These are phyloP conservation scores for Drosophila mojavensis DNA, from an alignment of 1,140 invertebrate species.

Conservation along the genomic window DNA sequence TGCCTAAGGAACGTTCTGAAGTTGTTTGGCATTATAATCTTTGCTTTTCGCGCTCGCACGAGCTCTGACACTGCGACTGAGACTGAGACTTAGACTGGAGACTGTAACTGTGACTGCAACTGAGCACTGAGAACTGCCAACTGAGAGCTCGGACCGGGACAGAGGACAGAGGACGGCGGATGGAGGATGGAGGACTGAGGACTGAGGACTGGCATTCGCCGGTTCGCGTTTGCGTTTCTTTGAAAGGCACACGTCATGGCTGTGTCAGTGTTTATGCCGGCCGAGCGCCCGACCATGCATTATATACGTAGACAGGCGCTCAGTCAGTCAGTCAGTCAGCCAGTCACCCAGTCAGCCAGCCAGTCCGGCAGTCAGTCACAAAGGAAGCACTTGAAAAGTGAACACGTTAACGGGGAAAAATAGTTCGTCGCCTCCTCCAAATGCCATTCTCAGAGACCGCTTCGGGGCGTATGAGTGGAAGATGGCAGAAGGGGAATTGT, in stretches of 20 bases:
- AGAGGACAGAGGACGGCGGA: constrained; percentile 1
- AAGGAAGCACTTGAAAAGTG: constrained; percentile 76
- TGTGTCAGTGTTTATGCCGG: constrained; percentile 75
- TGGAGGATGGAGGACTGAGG: constrained; percentile 12
- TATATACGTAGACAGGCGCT: constrained; percentile 67
- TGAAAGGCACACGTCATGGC: constrained; percentile 78
- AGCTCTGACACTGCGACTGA: constrained; percentile 33
- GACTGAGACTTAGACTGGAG: constrained; percentile 23
- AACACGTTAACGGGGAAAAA: constrained; percentile 76
- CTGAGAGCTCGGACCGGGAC: constrained; percentile 9
- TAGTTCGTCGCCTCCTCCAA: constrained; percentile 74
- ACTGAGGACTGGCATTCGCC: constrained; percentile 32
- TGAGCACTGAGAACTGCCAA: constrained; percentile 16
- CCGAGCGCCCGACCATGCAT: constrained; percentile 64
- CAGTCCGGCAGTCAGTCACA: constrained; percentile 15
- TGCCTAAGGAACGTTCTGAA: constrained; percentile 38
- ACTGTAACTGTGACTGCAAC: constrained; percentile 17
- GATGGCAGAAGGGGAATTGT: constrained; percentile 40
- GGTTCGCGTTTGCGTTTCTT: constrained; percentile 56
- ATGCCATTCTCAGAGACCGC: constrained; percentile 34
- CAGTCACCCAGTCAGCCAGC: constrained; percentile 3
- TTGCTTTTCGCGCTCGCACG: constrained; percentile 50
- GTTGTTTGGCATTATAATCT: constrained; percentile 64
- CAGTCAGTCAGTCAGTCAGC: constrained; percentile 50
- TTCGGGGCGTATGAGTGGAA: constrained; percentile 18